These are phyloP conservation scores for Melanotaenia duboulayi DNA, from an alignment of 2,113 vertebrate genomes.

Conservation along the genomic window DNA sequence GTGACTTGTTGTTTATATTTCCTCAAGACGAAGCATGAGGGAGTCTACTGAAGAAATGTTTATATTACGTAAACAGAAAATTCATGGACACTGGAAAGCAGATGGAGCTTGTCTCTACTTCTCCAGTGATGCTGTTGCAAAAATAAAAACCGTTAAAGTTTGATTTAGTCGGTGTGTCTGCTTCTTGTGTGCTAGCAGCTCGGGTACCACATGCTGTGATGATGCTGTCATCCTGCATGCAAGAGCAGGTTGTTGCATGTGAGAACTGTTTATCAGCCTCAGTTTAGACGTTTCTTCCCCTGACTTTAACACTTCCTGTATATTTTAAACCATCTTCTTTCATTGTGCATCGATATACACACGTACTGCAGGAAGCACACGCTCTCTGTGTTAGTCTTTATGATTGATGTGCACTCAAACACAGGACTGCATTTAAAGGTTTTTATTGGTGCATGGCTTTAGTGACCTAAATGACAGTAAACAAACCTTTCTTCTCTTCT, in stretches of 20 bases:
- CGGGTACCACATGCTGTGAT: background rate
- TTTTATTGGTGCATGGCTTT: background rate
- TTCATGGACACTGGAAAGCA: too few relatives aligned
- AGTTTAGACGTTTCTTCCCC: too few relatives aligned
- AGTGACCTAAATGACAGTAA: background rate
- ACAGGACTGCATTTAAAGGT: background rate
- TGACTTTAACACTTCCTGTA: background rate
- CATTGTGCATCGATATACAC: background rate
- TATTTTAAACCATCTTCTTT: background rate
- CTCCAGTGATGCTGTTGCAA: too few relatives aligned
- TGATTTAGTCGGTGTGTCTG: too few relatives aligned
- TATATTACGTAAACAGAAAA: too few relatives aligned
- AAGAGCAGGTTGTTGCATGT: background rate
- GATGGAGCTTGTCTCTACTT: too few relatives aligned
- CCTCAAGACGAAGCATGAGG: too few relatives aligned
- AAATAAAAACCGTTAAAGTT: too few relatives aligned
- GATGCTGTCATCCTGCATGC: background rate
- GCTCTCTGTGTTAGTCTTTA: too few relatives aligned
- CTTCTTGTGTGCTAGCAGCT: background rate
- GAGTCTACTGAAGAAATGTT: too few relatives aligned
- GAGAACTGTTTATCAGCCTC: background rate
- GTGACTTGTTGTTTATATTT: too few relatives aligned
- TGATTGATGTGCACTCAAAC: too few relatives aligned
- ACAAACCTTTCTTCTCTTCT: background rate
- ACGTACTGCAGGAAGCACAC: background rate